Conservation (phyloP, 1,140 invertebrate genomes). For the Lithobius niger region DNA sequence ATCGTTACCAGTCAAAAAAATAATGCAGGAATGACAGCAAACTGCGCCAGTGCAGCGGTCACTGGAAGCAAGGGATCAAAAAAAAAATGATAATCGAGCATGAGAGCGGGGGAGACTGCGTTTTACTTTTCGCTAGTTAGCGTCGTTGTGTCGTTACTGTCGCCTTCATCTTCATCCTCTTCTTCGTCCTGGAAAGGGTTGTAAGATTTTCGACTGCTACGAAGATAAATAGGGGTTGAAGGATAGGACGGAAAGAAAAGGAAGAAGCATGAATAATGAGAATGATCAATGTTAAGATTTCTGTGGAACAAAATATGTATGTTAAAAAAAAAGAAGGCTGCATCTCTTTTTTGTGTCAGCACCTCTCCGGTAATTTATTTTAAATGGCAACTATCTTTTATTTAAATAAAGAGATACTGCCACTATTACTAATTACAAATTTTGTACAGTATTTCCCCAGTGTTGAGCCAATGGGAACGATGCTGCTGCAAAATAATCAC, state of each 20-base stretch:
- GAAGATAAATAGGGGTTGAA: not conserved
- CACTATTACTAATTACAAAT: too few relatives aligned
- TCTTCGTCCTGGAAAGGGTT: conserved; percentile 57
- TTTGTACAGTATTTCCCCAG: too few relatives aligned
- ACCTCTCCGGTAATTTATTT: too few relatives aligned
- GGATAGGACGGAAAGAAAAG: not conserved
- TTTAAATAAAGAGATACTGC: not conserved
- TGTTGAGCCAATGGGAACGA: too few relatives aligned
- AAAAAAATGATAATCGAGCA: not conserved
- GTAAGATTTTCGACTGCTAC: conserved; percentile 4
- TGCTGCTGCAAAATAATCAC: too few relatives aligned
- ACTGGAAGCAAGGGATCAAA: not conserved
- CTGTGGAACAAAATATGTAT: not conserved
- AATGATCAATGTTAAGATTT: not conserved
- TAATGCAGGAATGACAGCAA: too few relatives aligned
- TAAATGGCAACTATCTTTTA: not conserved
- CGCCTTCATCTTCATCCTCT: conserved; percentile 43
- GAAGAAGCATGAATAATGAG: not conserved
- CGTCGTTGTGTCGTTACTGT: conserved; percentile 9
- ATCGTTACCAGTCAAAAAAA: too few relatives aligned
- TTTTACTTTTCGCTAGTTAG: conserved; percentile 14
- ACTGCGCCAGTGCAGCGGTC: not conserved
- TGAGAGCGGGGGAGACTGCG: not conserved
- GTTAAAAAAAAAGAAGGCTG: not conserved
- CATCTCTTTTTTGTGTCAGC: not conserved